A percentile compares a stretch with the other conserved stretches of the same genome.
phyloP scores from a whole-genome alignment of 2,797 vertebrate genomes.

The Podargus strigoides region DNA sequence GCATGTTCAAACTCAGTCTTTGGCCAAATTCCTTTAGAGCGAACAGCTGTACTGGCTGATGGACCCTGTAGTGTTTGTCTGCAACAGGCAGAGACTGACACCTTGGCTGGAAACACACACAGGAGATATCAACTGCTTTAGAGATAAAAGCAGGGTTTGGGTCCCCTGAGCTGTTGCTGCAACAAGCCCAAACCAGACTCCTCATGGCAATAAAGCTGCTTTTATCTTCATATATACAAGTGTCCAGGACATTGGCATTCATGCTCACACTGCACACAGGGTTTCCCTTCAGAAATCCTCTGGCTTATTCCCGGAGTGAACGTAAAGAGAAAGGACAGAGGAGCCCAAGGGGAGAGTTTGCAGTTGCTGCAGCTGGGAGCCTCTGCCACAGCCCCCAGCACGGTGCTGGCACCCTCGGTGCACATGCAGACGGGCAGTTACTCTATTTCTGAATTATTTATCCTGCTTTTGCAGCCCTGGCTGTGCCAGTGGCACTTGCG shows the following conservation, averaged over 20 bases:
- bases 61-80: background rate
- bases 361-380: background rate
- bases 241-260: fast-evolving
- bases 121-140: background rate
- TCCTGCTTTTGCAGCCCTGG: background rate
- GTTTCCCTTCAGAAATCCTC: background rate
- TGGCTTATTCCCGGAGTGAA: background rate
- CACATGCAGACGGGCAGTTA: fast-evolving
- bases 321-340: background rate
- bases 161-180: background rate
- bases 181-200: background rate
- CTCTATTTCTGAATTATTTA: background rate
- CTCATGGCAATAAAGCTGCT: background rate
- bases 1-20: background rate
- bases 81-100: background rate
- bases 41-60: background rate
- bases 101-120: background rate
- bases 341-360: background rate
- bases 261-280: background rate
- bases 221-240: background rate
- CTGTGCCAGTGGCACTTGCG: background rate
- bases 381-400: fast-evolving
- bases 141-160: background rate
- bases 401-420: fast-evolving
- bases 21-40: background rate